phyloP scores from a whole-genome alignment of 92 coral and sea anemone species.

The Umimayanthus kanabou region DNA sequence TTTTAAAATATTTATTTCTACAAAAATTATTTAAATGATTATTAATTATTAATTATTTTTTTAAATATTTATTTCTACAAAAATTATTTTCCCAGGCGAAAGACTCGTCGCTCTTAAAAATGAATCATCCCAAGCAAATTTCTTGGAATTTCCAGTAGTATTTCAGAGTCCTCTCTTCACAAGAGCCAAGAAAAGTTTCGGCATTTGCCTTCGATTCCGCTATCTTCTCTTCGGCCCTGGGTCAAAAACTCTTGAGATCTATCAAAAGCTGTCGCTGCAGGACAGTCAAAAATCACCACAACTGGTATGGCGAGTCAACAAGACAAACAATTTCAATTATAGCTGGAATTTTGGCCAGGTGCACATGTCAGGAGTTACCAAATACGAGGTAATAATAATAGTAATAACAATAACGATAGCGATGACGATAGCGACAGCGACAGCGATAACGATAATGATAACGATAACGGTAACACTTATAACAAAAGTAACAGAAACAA shows the following conservation, averaged over 20 bases:
- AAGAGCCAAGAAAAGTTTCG: conserved; percentile 49
- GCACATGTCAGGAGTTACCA: conserved; percentile 57
- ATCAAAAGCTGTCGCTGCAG: conserved; percentile 54
- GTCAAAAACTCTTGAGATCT: conserved; percentile 54
- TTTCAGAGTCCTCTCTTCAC: conserved; percentile 56
- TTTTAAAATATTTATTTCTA: too few relatives aligned
- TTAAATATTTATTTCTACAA: neutral
- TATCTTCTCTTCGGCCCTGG: conserved; percentile 70
- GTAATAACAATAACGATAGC: too few relatives aligned
- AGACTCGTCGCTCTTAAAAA: neutral
- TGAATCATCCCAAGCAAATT: neutral
- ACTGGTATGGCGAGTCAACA: conserved; percentile 64
- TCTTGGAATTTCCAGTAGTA: conserved; percentile 6
- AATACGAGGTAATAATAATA: conserved; percentile 53
- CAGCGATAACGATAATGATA: too few relatives aligned
- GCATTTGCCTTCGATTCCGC: conserved; percentile 66
- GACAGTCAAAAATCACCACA: conserved; percentile 24
- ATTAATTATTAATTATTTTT: too few relatives aligned
- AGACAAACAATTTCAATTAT: conserved; percentile 40
- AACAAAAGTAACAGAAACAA: too few relatives aligned
- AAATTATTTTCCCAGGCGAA: neutral
- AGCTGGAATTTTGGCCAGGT: conserved; percentile 66
- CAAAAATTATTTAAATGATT: neutral
- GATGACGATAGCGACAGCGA: too few relatives aligned
- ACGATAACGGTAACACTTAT: too few relatives aligned